Conservation (phyloP, 2,113 vertebrate species). For the Mormoops blainvillei region DNA sequence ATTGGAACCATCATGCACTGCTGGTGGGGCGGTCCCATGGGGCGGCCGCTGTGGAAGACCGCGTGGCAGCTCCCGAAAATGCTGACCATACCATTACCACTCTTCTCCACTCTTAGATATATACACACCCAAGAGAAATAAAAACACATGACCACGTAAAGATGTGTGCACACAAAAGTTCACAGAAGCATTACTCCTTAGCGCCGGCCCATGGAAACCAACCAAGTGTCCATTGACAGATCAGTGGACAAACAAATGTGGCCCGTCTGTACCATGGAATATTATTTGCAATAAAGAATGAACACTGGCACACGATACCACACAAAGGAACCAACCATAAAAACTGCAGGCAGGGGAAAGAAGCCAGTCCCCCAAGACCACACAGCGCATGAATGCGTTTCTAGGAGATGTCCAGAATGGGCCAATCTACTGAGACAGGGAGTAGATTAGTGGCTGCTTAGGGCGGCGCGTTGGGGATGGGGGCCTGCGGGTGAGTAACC, state of each 20-base stretch:
- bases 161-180: accelerated
- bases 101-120: too few species aligned
- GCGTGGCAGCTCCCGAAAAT: background rate
- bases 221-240: background rate
- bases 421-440: background rate
- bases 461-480: too few species aligned
- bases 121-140: background rate
- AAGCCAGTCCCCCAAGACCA: background rate
- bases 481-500: too few species aligned
- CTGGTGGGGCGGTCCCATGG: too few species aligned
- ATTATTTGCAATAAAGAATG: background rate
- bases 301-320: too few species aligned
- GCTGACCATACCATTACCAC: accelerated
- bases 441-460: background rate
- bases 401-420: background rate
- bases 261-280: too few species aligned
- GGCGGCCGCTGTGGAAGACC: background rate
- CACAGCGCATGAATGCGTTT: background rate
- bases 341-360: background rate
- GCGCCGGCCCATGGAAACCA: background rate
- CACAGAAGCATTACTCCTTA: background rate
- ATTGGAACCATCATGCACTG: accelerated
- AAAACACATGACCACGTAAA: background rate
- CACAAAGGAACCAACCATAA: background rate
- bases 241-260: background rate